Conservation (phyloP, 2,888 invertebrate genomes). For the Cheilosia pagana region DNA sequence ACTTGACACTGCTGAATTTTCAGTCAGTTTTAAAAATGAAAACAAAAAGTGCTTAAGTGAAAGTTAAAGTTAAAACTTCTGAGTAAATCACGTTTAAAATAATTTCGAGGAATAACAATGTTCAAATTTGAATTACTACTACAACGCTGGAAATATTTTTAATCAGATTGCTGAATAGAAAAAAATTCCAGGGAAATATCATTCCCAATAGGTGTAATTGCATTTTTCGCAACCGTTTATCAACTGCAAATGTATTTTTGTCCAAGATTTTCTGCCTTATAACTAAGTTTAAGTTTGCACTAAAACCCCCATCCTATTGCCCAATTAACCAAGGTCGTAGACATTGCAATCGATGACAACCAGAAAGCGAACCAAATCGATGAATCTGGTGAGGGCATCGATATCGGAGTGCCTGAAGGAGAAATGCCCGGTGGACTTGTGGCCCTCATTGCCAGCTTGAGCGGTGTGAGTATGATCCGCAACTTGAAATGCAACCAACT, state of each 20-base stretch:
- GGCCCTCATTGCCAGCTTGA: constrained; percentile 82
- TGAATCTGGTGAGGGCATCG: constrained; percentile 58
- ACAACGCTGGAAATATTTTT: too few species aligned
- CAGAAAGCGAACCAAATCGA: constrained; percentile 63
- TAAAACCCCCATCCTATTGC: constrained; percentile 6
- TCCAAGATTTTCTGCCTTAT: background rate
- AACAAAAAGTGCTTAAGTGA: too few species aligned
- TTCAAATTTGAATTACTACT: too few species aligned
- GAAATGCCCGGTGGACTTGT: constrained; percentile 79
- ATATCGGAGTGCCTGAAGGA: constrained; percentile 73
- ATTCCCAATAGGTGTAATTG: too few species aligned
- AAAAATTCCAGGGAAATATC: too few species aligned
- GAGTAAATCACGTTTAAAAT: too few species aligned
- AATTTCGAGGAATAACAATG: too few species aligned
- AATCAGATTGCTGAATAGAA: too few species aligned
- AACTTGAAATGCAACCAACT: background rate
- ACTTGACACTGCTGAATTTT: too few species aligned
- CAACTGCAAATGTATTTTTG: background rate
- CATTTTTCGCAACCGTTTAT: too few species aligned
- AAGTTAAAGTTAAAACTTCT: too few species aligned
- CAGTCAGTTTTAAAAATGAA: too few species aligned
- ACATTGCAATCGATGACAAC: constrained; percentile 11
- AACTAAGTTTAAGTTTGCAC: background rate
- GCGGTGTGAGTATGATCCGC: constrained; percentile 80
- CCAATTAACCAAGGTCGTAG: constrained; percentile 46